Conservation (phyloP, 2,113 vertebrate genomes). For the Thomomys bottae region DNA sequence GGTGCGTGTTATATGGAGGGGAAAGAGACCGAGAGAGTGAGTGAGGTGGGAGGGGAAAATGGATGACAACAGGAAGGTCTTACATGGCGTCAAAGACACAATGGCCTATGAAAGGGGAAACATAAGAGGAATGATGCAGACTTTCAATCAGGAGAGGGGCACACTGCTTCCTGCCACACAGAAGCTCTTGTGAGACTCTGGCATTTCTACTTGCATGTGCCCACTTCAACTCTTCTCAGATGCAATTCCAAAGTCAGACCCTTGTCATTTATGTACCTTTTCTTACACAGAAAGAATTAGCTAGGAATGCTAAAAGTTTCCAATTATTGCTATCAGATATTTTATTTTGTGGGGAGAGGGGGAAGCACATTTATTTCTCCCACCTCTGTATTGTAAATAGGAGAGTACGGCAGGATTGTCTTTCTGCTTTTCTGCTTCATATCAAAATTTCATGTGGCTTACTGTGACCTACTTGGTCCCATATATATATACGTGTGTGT, state of each 20-base stretch:
- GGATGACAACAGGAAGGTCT: not conserved
- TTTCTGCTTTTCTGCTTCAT: not conserved
- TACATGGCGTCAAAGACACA: not conserved
- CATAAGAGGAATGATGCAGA: not conserved
- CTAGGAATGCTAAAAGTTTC: not conserved
- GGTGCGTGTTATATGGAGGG: no score
- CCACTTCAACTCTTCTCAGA: not conserved
- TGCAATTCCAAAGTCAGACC: not conserved
- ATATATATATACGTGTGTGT: not conserved
- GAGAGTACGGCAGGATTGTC: not conserved
- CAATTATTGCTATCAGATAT: not conserved
- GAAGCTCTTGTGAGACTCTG: not conserved
- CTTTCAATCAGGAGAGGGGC: not conserved
- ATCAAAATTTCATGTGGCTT: conserved; percentile 48
- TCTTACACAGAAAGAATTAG: not conserved
- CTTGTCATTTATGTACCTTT: not conserved
- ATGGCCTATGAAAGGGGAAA: not conserved
- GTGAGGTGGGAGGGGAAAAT: not conserved
- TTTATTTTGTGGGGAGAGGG: not conserved
- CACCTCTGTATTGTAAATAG: not conserved
- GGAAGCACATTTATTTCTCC: not conserved
- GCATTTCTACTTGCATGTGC: not conserved
- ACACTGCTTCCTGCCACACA: no score
- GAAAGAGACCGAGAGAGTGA: no score
- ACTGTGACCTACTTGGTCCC: conserved; percentile 68